phyloP scores from a whole-genome alignment of 2,113 vertebrate species.

The Rattus rattus region DNA sequence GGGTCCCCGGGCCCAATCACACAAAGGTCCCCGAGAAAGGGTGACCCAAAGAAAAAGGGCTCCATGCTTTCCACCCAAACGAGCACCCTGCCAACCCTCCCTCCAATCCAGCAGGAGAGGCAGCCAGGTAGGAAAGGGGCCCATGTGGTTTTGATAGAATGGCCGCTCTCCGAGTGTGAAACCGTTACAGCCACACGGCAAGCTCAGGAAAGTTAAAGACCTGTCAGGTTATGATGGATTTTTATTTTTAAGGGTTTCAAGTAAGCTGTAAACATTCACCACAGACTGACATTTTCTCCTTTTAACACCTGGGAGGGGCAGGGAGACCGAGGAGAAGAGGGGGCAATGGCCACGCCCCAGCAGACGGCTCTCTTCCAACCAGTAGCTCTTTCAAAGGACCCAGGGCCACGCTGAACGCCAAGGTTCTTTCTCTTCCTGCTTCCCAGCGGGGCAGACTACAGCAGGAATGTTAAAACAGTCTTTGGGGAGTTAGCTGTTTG shows the following conservation, averaged over 20 bases:
- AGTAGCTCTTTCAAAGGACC: background rate
- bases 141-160: constrained; percentile 87
- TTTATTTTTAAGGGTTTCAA: constrained; percentile 86
- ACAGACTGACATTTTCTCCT: constrained; percentile 81
- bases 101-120: constrained; percentile 37
- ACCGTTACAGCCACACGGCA: constrained; percentile 81
- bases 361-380: background rate
- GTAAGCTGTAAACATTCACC: constrained; percentile 86
- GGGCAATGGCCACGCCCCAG: background rate
- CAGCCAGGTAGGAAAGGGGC: constrained; percentile 75
- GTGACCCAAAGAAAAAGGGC: constrained; percentile 26
- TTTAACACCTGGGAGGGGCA: constrained; percentile 80
- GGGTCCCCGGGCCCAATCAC: background rate
- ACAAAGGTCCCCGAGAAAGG: background rate
- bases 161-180: constrained; percentile 76
- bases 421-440: background rate
- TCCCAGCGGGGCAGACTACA: background rate
- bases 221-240: constrained; percentile 86
- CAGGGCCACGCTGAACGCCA: background rate
- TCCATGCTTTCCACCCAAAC: constrained; percentile 1
- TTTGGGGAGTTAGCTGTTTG: background rate
- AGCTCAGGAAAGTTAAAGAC: constrained; percentile 77
- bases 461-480: background rate
- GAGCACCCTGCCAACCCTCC: constrained; percentile 47
- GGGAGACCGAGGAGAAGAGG: background rate